Evolutionary conservation across 2,113 vertebrate species (phyloP).

Genomic region (Saccopteryx leptura): DNA sequence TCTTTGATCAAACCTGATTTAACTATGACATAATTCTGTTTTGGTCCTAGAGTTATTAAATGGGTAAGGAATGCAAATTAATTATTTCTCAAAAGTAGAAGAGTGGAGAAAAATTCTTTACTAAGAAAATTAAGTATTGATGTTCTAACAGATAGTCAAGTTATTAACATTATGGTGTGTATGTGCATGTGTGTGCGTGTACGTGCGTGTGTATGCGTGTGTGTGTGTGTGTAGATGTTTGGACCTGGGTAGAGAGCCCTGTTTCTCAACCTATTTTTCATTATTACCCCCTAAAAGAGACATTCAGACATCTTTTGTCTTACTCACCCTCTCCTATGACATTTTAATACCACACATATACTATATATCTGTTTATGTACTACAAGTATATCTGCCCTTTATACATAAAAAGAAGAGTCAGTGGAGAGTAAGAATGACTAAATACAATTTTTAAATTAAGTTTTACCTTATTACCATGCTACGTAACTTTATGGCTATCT

Average conservation of each 20-base stretch:
- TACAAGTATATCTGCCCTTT: not conserved
- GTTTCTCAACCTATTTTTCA: not conserved
- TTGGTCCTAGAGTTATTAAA: not conserved
- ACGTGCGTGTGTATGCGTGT: not conserved
- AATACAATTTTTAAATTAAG: conserved; percentile 22
- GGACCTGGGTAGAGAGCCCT: not conserved
- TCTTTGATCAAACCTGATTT: not conserved
- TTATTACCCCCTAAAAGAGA: not conserved
- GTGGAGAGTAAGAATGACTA: conserved; percentile 2
- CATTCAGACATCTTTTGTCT: conserved; percentile 6
- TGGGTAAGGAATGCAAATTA: not conserved
- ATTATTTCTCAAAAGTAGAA: conserved; percentile 10
- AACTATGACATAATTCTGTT: conserved; percentile 2
- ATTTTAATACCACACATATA: conserved; percentile 42
- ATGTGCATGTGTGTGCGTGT: not conserved
- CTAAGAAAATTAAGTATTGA: conserved; percentile 8
- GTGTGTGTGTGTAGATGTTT: not conserved
- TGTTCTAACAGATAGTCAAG: not conserved
- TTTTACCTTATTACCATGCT: conserved; percentile 30
- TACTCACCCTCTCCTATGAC: not conserved
- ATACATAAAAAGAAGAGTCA: conserved; percentile 38
- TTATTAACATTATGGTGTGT: not conserved
- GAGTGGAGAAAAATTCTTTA: not conserved
- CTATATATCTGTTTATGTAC: not conserved
- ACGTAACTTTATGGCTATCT: not conserved